Conservation (phyloP, 2,888 invertebrate genomes). For the Matsumyia berberina region DNA sequence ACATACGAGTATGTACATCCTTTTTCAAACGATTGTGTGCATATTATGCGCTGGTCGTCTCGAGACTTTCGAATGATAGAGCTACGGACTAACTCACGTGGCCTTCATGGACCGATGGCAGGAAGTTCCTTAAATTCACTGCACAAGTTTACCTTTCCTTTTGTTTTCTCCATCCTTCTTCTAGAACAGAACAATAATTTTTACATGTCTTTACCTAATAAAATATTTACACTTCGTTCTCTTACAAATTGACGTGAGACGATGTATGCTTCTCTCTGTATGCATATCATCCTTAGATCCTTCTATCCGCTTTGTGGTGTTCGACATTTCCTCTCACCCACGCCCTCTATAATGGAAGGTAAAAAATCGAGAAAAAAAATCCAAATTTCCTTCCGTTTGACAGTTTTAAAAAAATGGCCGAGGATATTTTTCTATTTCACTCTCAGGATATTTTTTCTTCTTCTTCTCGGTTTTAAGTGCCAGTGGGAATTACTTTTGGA, state of each 20-base stretch:
- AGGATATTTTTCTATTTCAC: slow-evolving; percentile 25
- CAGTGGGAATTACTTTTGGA: slow-evolving; percentile 40
- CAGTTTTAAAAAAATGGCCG: background rate
- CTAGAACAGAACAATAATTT: slow-evolving; percentile 44
- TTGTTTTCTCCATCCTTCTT: background rate
- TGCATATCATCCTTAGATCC: slow-evolving; percentile 14
- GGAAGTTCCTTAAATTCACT: background rate
- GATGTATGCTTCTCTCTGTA: slow-evolving; percentile 4
- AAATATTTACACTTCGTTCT: slow-evolving; percentile 55
- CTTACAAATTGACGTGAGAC: slow-evolving; percentile 21
- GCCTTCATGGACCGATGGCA: slow-evolving; percentile 5
- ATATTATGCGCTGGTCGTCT: slow-evolving; percentile 28
- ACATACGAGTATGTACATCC: slow-evolving; percentile 37
- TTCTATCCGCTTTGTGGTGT: slow-evolving; percentile 1
- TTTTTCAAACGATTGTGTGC: slow-evolving; percentile 39
- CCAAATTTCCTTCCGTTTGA: slow-evolving; percentile 3
- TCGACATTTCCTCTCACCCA: background rate
- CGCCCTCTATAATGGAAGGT: slow-evolving; percentile 11
- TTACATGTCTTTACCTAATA: slow-evolving; percentile 49
- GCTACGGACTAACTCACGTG: slow-evolving; percentile 6
- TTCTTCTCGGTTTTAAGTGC: too few species aligned
- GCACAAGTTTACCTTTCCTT: slow-evolving; percentile 15
- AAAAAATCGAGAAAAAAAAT: slow-evolving; percentile 22
- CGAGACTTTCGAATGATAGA: background rate
- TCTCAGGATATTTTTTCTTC: background rate